phyloP scores from a whole-genome alignment of 2,888 invertebrate genomes.

The Lochmaea crataegi region DNA sequence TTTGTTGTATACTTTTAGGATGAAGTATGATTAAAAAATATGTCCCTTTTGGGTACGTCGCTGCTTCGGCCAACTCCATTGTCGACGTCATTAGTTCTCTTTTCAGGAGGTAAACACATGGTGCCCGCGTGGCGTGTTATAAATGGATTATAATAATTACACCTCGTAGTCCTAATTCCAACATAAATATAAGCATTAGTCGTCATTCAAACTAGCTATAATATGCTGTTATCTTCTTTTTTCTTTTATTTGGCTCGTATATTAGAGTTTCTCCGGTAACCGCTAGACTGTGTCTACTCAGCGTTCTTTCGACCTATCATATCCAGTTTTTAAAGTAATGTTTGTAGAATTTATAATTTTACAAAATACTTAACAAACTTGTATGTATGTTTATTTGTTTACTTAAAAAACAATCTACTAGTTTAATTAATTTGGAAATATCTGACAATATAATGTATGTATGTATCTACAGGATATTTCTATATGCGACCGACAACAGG shows the following conservation, averaged over 20 bases:
- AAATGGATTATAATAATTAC: slow-evolving; percentile 50
- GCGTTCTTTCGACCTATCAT: background rate
- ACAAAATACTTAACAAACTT: no score
- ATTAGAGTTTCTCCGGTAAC: slow-evolving; percentile 16
- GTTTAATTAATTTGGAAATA: no score
- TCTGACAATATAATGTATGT: no score
- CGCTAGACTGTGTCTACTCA: background rate
- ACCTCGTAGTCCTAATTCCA: slow-evolving; percentile 37
- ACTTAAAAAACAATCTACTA: no score
- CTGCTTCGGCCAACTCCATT: slow-evolving; percentile 11
- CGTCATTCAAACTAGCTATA: slow-evolving; percentile 36
- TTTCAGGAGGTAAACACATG: slow-evolving; percentile 47
- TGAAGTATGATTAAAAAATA: background rate
- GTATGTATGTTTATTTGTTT: no score
- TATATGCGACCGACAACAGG: no score
- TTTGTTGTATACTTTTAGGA: no score
- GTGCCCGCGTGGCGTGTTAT: slow-evolving; percentile 45
- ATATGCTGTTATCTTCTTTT: slow-evolving; percentile 22
- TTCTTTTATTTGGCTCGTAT: slow-evolving; percentile 23
- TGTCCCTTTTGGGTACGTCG: slow-evolving; percentile 8
- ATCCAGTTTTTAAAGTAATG: background rate
- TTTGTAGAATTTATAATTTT: no score
- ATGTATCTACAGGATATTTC: no score
- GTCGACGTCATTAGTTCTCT: slow-evolving; percentile 30
- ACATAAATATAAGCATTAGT: slow-evolving; percentile 46